These are phyloP conservation scores for Chromobotia macracanthus DNA, from an alignment of 2,797 vertebrate species.

Conservation along the genomic window DNA sequence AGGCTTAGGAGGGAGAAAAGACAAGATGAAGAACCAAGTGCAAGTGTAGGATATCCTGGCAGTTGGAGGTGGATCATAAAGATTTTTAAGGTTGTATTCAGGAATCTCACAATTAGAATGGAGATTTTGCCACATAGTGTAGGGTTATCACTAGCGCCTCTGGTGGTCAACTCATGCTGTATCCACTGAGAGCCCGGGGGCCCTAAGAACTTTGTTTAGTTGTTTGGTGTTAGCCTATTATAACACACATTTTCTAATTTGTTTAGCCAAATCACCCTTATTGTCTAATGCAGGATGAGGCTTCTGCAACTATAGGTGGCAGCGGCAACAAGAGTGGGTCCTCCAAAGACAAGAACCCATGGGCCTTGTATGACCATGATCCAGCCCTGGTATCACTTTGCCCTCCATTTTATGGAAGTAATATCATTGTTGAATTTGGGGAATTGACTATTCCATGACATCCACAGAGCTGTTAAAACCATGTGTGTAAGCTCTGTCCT, in stretches of 20 bases:
- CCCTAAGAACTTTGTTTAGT: too few species aligned
- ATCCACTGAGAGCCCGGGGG: too few species aligned
- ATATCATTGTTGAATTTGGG: constrained; percentile 50
- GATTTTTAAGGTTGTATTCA: neutral
- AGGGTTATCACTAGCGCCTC: too few species aligned
- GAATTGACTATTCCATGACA: constrained; percentile 40
- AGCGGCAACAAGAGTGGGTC: neutral
- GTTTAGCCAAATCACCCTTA: too few species aligned
- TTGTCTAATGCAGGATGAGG: neutral
- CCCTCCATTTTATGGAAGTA: constrained; percentile 39
- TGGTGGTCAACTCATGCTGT: too few species aligned
- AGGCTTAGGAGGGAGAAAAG: constrained; percentile 43
- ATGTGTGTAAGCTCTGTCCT: constrained; percentile 76
- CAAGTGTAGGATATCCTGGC: constrained; percentile 40
- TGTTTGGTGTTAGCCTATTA: too few species aligned
- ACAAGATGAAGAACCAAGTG: constrained; percentile 17
- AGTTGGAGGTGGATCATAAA: neutral
- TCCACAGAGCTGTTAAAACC: constrained; percentile 33
- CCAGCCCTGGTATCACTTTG: neutral
- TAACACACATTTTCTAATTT: too few species aligned
- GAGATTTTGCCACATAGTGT: too few species aligned
- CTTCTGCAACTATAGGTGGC: neutral
- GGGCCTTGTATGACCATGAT: constrained; percentile 15
- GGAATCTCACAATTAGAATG: neutral
- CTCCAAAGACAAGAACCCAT: constrained; percentile 23